Conservation (phyloP, 2,797 vertebrate genomes). For the Silurus aristotelis region DNA sequence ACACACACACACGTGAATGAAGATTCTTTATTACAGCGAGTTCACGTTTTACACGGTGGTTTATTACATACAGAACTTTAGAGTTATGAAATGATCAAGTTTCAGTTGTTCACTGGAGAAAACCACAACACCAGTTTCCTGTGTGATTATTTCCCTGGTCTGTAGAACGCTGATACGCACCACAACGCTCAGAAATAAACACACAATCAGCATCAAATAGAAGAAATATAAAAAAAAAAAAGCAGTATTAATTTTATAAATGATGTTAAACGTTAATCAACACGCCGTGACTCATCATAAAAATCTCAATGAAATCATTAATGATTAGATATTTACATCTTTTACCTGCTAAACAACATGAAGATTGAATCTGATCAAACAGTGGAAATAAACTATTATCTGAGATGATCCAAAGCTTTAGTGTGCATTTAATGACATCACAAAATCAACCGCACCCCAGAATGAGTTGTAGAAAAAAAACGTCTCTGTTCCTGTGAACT, state of each 20-base stretch:
- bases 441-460: background rate
- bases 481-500: background rate
- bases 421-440: background rate
- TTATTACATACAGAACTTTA: background rate
- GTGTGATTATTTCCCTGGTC: background rate
- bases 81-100: too few relatives aligned
- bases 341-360: background rate
- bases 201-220: background rate
- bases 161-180: too few relatives aligned
- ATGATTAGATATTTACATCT: background rate
- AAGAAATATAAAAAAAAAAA: background rate
- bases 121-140: background rate
- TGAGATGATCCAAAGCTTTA: background rate
- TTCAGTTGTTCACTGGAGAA: too few relatives aligned
- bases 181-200: background rate
- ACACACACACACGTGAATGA: background rate
- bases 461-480: background rate
- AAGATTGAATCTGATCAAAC: background rate
- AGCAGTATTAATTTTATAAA: background rate
- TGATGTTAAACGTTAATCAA: background rate
- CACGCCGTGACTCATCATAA: background rate
- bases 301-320: background rate
- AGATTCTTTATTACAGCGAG: background rate
- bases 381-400: background rate
- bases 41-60: background rate